phyloP scores from a whole-genome alignment of 2,797 vertebrate species.

The Hemibagrus guttatus region DNA sequence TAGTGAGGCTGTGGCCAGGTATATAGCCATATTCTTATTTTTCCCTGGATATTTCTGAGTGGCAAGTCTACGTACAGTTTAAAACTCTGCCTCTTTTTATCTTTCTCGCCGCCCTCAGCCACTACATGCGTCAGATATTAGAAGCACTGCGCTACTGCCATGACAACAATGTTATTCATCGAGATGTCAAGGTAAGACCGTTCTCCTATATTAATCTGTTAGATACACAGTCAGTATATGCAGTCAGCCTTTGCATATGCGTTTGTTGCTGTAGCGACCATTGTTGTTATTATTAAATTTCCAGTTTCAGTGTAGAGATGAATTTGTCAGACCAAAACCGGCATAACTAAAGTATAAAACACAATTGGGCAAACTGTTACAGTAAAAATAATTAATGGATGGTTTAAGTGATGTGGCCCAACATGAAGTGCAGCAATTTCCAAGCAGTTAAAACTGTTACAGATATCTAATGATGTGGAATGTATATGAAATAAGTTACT shows the following conservation, averaged over 20 bases:
- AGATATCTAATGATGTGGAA: not conserved
- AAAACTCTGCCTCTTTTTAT: not conserved
- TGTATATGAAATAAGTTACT: not conserved
- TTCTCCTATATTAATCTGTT: not conserved
- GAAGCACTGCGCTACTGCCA: constrained; percentile 98
- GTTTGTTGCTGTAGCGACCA: not conserved
- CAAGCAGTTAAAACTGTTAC: not conserved
- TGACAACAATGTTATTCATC: constrained; percentile 98
- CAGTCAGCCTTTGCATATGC: not conserved
- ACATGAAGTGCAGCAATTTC: not conserved
- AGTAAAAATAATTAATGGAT: not conserved
- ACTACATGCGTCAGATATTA: constrained; percentile 98
- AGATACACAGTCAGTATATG: not conserved
- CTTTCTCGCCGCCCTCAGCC: constrained; percentile 70
- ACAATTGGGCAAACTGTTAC: not conserved
- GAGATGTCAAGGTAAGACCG: constrained; percentile 91
- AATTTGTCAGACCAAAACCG: not conserved
- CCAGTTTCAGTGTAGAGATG: not conserved
- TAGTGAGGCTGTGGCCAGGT: constrained; percentile 99
- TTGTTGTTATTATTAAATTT: not conserved
- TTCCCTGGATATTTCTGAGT: not conserved
- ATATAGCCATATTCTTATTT: constrained; percentile 21
- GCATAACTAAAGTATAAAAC: not conserved
- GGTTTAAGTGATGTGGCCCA: not conserved
- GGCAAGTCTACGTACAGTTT: not conserved